These are phyloP conservation scores for Paguma larvata DNA, from an alignment of 2,797 vertebrate species.

Conservation along the genomic window DNA sequence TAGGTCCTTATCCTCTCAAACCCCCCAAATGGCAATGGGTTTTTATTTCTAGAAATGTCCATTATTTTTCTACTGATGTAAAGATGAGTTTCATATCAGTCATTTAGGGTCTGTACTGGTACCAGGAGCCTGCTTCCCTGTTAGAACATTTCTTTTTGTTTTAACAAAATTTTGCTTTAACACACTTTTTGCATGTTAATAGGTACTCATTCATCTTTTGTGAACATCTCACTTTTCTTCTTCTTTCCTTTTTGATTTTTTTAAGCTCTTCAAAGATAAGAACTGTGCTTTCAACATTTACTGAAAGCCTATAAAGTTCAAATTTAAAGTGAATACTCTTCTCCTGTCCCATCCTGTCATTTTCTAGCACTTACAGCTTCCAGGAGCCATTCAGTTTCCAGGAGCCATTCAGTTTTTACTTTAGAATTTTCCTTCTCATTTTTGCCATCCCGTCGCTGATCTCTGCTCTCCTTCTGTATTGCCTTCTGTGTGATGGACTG, in stretches of 20 bases:
- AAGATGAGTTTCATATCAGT: not conserved
- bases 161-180: too few relatives aligned
- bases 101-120: too few relatives aligned
- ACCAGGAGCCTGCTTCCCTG: not conserved
- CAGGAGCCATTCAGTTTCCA: too few relatives aligned
- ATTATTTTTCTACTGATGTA: not conserved
- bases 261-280: constrained; percentile 24
- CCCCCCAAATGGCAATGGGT: too few relatives aligned
- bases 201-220: not conserved
- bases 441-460: not conserved
- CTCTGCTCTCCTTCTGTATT: not conserved
- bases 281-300: not conserved
- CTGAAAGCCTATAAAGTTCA: not conserved
- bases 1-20: not conserved
- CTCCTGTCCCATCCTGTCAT: not conserved
- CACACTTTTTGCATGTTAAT: not conserved
- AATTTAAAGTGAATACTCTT: not conserved
- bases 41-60: not conserved
- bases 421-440: not conserved
- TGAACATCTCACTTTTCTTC: not conserved
- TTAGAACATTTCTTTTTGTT: not conserved
- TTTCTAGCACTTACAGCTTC: too few relatives aligned
- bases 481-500: accelerated
- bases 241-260: too few relatives aligned
- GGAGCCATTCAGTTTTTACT: not conserved